Percentiles rank a stretch among this genome's conserved stretches.
Evolutionary conservation across 2,113 vertebrate species (phyloP).

Genomic region (Steatornis caripensis): DNA sequence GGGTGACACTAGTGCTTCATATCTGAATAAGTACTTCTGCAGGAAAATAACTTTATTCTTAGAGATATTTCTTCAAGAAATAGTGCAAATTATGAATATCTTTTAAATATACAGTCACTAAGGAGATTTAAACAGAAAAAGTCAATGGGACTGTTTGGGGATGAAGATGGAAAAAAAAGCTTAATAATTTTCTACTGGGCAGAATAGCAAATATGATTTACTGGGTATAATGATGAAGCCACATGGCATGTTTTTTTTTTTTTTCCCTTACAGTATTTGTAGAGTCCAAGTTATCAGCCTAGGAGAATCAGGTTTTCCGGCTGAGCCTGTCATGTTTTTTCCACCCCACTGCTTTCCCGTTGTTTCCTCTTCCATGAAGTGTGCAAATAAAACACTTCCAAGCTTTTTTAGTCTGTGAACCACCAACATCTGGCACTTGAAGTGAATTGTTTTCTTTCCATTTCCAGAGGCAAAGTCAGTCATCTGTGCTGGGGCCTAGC

Average conservation of each 20-base stretch:
- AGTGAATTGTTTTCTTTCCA: not conserved
- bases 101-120: not conserved
- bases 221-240: not conserved
- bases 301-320: not conserved
- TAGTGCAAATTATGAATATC: not conserved
- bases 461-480: not conserved
- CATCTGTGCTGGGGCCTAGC: not conserved
- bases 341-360: not conserved
- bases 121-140: not conserved
- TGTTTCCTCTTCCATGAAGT: not conserved
- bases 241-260: not conserved
- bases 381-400: not conserved
- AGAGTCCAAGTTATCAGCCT: not conserved
- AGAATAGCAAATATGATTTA: not conserved
- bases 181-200: not conserved
- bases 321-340: not conserved
- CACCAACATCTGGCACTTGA: not conserved
- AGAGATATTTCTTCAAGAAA: not conserved
- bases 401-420: not conserved
- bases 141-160: not conserved
- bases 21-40: not conserved
- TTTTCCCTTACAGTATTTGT: not conserved
- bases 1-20: not conserved
- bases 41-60: not conserved
- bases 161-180: not conserved